Evolutionary conservation across 1,140 invertebrate genomes (phyloP), one percentile per base, ranked within the genome.

Genomic region (Cydia pomonella): DNA sequence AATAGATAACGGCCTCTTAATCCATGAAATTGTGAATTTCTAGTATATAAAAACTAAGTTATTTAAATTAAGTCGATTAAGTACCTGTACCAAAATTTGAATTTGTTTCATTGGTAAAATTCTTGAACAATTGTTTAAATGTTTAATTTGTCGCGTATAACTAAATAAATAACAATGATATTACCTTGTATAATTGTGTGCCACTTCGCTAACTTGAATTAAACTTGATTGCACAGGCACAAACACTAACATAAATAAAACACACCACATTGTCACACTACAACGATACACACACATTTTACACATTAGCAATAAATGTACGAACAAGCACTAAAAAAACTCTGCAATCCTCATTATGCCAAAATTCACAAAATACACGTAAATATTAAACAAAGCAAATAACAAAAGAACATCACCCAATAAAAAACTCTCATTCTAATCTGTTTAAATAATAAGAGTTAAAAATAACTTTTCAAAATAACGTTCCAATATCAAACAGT

Each of bases 161-260:
- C 0, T 10, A n/a, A 50, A 1, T 10, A 21, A 3, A 10, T 23
- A 23, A 69, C 1, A 69, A 18, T n/a, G 10, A n/a, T 23, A 38
- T 33, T 69, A 69, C 64, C 64, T 69, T 1, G 64, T 69, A 33
- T 69, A 69, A 38, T 69, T 69, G 2, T 69, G 27, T 29, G 33
- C 27, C 1, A 69, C 27, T 5, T 69, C 10, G 25, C 25, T n/a
- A 53, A 66, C 63, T 66, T 29, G 18, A 59, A 59, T 23, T 23
- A 69, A 69, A 29, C 27, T 33, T 10, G 64, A 38, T 1, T 69
- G 29, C 29, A 69, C 64, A 33, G 29, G 1, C 27, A 69, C 16
- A 38, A 41, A 21, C 29, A 64, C 27, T n/a, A 69, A 69, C 16
- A 38, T 12, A 18, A 33, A 18, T 9, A 69, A 38, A 69, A 38